Evolutionary conservation across 2,113 vertebrate species (phyloP).

Genomic region (Cettia cetti): DNA sequence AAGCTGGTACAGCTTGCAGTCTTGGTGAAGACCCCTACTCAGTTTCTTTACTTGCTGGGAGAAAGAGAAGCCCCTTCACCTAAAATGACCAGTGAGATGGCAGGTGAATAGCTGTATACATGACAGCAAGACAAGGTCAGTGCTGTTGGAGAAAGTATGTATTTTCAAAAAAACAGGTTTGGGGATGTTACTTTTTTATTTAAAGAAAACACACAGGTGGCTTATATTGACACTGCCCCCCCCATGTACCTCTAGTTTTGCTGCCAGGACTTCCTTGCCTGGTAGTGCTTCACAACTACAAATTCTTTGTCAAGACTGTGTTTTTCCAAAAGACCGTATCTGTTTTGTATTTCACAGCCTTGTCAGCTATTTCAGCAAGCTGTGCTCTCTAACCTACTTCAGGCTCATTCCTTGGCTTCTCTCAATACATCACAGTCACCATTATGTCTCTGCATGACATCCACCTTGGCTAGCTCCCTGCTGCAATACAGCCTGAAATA

Average conservation of each 20-base stretch:
- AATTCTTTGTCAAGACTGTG: not conserved
- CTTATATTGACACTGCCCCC: not conserved
- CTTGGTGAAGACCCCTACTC: not conserved
- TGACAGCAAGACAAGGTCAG: not conserved
- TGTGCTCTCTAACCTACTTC: slow-evolving; percentile 46
- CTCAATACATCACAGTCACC: slow-evolving; percentile 44
- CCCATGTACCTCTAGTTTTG: not conserved
- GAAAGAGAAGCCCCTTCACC: not conserved
- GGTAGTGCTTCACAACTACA: not conserved
- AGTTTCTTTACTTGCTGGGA: not conserved
- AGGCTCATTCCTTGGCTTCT: slow-evolving; percentile 27
- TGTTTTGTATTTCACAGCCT: not conserved
- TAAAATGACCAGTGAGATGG: not conserved
- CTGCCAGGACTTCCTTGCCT: not conserved
- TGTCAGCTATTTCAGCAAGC: slow-evolving; percentile 36
- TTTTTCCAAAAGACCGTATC: not conserved
- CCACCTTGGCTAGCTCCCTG: slow-evolving; percentile 33
- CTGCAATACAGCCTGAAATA: slow-evolving; percentile 23
- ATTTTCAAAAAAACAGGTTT: not conserved
- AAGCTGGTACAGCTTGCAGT: not conserved
- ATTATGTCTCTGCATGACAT: not conserved
- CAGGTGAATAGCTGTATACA: not conserved
- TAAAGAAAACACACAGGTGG: not conserved
- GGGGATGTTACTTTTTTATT: not conserved
- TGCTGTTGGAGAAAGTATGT: not conserved